Evolutionary conservation across 2,797 vertebrate species (phyloP), one percentile per base, ranked within the genome.

Genomic region (Heliangelus exortis): DNA sequence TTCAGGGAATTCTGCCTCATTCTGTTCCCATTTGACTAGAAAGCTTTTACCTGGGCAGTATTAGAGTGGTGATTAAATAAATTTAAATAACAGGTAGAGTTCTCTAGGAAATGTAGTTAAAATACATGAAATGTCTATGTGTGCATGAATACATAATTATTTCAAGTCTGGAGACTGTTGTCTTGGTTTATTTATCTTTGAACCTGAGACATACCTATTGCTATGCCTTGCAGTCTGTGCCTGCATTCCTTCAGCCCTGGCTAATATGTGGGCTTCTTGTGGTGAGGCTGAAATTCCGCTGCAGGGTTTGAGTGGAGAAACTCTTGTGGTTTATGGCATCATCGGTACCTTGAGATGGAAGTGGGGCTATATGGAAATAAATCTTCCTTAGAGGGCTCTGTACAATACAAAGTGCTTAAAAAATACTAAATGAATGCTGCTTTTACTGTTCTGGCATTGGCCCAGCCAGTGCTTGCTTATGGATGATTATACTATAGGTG

Each of bases 391-490:
- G 65, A 87, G 81, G 73, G 26, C 58, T 90, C 43, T 90, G 41
- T 91, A 72, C 78, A 93, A 78, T 78, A 82, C 43, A 76, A 58
- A 94, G 90, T 80, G 67, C 92, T 95, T 91, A 86, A 95, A 95
- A 95, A 95, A 93, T 91, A 83, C 59, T 68, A 58, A 88, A 31
- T 74, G 85, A 90, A 62, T 61, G 57, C 39, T 83, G 74, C 89
- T 93, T 86, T 96, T 96, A 87, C 61, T 90, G 76, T 68, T 87
- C 66, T 95, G 93, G 80, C 90, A 63, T 76, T 13, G 5, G 34
- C 63, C 87, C 91, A 91, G 67, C 12, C 77, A 69, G 8, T 86
- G 72, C 43, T 93, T 7, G 3, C 41, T 80, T 93, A 66, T 0
- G 18, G 57, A 71, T 66, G 21, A 47, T 76, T 87, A 33, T 80